Evolutionary conservation across 92 coral and sea anemone species (phyloP).

Genomic region (Siderastrea siderea): DNA sequence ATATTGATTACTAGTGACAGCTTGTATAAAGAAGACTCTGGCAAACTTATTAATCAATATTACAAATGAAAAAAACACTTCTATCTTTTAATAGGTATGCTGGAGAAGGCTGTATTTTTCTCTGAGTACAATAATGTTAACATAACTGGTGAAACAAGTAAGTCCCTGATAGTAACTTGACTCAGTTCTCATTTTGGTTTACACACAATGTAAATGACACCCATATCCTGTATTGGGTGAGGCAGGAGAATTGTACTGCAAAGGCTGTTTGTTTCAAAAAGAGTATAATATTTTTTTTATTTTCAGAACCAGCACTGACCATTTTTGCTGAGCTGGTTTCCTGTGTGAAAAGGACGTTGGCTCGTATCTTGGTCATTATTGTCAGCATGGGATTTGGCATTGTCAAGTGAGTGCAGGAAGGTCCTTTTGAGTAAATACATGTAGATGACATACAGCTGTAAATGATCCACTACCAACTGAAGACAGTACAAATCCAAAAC

Average conservation of each 20-base stretch:
- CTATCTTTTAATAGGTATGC: constrained; percentile 78
- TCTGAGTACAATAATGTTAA: constrained; percentile 91
- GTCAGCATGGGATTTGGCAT: constrained; percentile 99
- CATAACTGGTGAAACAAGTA: constrained; percentile 88
- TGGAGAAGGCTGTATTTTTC: constrained; percentile 96
- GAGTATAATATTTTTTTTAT: not conserved
- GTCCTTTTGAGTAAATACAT: not conserved
- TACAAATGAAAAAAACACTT: not conserved
- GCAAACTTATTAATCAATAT: no score
- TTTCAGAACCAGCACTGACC: constrained; percentile 75
- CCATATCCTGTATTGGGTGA: no score
- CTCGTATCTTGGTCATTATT: constrained; percentile 96
- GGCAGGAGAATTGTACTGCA: no score
- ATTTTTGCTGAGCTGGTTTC: constrained; percentile 95
- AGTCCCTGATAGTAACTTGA: constrained; percentile 5
- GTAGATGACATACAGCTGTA: not conserved
- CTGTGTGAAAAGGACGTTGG: constrained; percentile 92
- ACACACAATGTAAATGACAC: no score
- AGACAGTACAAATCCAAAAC: no score
- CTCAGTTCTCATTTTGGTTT: no score
- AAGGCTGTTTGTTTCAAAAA: not conserved
- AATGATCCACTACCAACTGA: not conserved
- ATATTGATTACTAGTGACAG: no score
- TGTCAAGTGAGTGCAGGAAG: constrained; percentile 86
- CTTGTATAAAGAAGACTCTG: no score